Percentiles rank a stretch among this genome's conserved stretches.
Conservation (phyloP, 2,113 vertebrate species). For the Toxostoma redivivum region DNA sequence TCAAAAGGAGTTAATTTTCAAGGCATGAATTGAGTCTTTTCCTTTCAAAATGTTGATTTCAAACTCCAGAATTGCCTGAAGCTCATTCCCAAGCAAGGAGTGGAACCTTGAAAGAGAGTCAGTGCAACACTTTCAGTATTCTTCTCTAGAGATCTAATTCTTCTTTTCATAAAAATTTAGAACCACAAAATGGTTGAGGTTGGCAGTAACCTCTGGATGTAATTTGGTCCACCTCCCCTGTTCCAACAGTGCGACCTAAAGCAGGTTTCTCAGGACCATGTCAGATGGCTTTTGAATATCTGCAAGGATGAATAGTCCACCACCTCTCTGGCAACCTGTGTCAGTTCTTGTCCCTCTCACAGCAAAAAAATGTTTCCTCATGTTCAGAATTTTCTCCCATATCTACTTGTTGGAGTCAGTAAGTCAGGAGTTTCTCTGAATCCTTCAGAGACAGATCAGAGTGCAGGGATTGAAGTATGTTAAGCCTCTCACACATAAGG, state of each 20-base stretch:
- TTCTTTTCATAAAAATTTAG: background rate
- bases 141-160: background rate
- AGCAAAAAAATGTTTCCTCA: background rate
- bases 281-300: background rate
- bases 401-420: no score
- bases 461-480: no score
- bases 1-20: background rate
- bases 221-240: background rate
- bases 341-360: background rate
- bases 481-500: no score
- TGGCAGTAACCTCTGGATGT: background rate
- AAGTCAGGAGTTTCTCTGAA: no score
- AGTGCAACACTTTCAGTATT: background rate
- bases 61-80: background rate
- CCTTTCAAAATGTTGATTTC: background rate
- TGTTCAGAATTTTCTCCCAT: background rate
- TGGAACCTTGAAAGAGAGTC: background rate
- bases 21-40: background rate
- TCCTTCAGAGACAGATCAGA: no score
- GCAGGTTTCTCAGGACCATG: background rate
- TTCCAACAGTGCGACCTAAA: background rate
- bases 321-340: rapidly evolving
- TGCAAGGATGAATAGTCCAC: background rate
- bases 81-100: background rate
- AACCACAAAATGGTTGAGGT: background rate